Evolutionary conservation across 1,140 invertebrate genomes (phyloP), one percentile per base, ranked within the genome.

Genomic region (Heliconius hewitsoni): DNA sequence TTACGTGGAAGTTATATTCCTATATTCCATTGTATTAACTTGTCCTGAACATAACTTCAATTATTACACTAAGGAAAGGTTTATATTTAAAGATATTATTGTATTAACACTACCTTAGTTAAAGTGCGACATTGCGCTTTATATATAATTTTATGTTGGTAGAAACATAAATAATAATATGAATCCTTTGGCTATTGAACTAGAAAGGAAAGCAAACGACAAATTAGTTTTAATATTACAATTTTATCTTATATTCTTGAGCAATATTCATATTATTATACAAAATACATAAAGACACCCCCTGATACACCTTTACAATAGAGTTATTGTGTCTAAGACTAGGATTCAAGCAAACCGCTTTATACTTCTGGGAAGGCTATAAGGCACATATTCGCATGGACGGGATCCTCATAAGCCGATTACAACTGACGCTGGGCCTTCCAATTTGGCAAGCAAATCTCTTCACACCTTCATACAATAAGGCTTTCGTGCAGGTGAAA

Each of bases 391-490:
- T 82, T 78, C 23, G 66, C 55, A 73, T 81, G 34, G 30, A 27
- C 42, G 75, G 70, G 70, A 66, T 73, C 55, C 86, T 82, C 85
- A 85, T 90, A 90, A 90, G 85, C 89, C 82, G 89, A 87, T 90
- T 89, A 90, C 82, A 73, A 27, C 55, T 66, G 74, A 76, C 50
- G 78, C 81, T 82, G 80, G 83, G 85, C 81, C 84, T 85, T 86
- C 85, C 89, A 89, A 91, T 89, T 91, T 89, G 85, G 84, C 80
- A 83, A 80, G 87, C 86, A 88, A 89, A 89, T 89, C 87, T 89
- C 86, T 85, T 90, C 86, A 73, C 87, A 89, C 89, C 88, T 90
- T 78, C 74, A 75, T 77, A 84, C 80, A 86, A 83, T 83, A 81
- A 81, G 82, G 81, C 78, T 80, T 86, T 87, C 85, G 84, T 87